Conservation (phyloP, 1,140 invertebrate species). For the Heliconius eleuchia region DNA sequence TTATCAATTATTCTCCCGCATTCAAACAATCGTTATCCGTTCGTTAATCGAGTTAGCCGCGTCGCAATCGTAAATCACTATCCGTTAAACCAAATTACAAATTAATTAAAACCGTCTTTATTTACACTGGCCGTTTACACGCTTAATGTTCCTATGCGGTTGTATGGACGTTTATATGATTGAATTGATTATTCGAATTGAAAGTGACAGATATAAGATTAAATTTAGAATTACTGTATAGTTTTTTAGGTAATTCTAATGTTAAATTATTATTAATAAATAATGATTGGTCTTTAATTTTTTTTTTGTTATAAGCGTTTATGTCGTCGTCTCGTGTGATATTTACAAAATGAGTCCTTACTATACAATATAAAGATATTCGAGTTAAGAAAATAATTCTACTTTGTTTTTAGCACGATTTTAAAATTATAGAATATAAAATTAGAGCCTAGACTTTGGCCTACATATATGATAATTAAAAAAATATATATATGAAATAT, state of each 20-base stretch:
- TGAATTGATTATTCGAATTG: not conserved
- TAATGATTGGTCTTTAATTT: too few species aligned
- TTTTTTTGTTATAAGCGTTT: too few species aligned
- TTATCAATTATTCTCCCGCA: not conserved
- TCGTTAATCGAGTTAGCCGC: conserved; percentile 10
- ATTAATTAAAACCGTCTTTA: conserved; percentile 13
- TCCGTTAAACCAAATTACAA: conserved; percentile 14
- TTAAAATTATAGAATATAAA: too few species aligned
- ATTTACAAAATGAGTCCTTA: too few species aligned
- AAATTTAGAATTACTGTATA: not conserved
- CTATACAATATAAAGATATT: too few species aligned
- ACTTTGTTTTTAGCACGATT: too few species aligned
- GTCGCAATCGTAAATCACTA: conserved; percentile 15
- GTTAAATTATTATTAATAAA: too few species aligned
- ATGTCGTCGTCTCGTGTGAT: too few species aligned
- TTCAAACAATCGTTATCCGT: not conserved
- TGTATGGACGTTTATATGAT: not conserved
- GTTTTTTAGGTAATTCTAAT: too few species aligned
- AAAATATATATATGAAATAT: not conserved
- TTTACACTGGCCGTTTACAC: conserved; percentile 11
- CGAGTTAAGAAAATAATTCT: too few species aligned
- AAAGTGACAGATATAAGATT: not conserved
- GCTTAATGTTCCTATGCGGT: not conserved
- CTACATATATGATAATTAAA: too few species aligned
- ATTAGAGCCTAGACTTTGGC: too few species aligned